A percentile compares a stretch with the other conserved stretches of the same genome.
Evolutionary conservation across 2,888 invertebrate species (phyloP).

Genomic region (Sphaerophoria taeniata): DNA sequence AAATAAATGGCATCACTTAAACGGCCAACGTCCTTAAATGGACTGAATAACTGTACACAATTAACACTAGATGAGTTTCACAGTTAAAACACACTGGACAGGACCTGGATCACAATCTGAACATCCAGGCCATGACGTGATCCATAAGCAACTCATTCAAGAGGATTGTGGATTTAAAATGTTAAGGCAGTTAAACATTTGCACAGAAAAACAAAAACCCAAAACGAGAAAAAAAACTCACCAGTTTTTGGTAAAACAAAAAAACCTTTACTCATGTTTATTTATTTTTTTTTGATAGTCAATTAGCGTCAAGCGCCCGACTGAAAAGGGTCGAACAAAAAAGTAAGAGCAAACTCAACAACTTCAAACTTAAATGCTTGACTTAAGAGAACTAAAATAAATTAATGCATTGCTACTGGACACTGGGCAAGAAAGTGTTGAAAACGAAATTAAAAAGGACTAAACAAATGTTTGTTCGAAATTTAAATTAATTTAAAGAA

Average conservation of each 20-base stretch:
- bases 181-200: background rate
- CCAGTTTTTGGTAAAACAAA: conserved; percentile 23
- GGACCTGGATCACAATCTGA: background rate
- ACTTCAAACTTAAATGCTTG: background rate
- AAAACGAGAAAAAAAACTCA: conserved; percentile 26
- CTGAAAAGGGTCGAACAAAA: conserved; percentile 22
- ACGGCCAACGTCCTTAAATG: conserved; percentile 56
- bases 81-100: background rate
- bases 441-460: conserved; percentile 23
- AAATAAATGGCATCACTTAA: conserved; percentile 62
- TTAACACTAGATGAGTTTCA: background rate
- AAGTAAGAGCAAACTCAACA: background rate
- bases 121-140: conserved; percentile 17
- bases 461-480: conserved; percentile 26
- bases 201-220: background rate
- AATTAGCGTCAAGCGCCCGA: conserved; percentile 58
- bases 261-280: conserved; percentile 51
- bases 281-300: conserved; percentile 62
- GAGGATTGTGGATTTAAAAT: conserved; percentile 6
- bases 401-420: conserved; percentile 12
- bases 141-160: conserved; percentile 29
- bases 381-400: conserved; percentile 22
- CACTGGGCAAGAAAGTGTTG: conserved; percentile 1
- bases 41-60: conserved; percentile 41
- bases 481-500: background rate